These are phyloP conservation scores for Epirrhoe alternata DNA, from an alignment of 2,888 invertebrate genomes.

Conservation along the genomic window DNA sequence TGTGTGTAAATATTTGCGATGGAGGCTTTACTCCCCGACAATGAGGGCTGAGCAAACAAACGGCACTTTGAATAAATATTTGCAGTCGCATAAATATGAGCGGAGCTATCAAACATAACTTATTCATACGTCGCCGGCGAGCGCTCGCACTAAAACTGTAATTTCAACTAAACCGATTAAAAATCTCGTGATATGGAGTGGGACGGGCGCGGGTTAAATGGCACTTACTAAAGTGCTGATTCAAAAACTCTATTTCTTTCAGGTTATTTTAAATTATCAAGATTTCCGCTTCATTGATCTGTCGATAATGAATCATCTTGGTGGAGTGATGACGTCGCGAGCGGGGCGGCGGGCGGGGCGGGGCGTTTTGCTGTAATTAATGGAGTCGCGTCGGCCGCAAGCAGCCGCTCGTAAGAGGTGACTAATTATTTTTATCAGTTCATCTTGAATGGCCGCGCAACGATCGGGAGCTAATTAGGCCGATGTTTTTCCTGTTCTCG, in stretches of 20 bases:
- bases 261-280: conserved; percentile 36
- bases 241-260: conserved; percentile 20
- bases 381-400: conserved; percentile 26
- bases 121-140: neutral
- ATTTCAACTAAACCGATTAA: conserved; percentile 5
- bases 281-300: conserved; percentile 36
- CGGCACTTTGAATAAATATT: conserved; percentile 15
- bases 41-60: conserved; percentile 3
- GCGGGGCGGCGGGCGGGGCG: conserved; percentile 6
- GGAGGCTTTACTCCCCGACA: conserved; percentile 7
- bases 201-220: neutral
- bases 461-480: conserved; percentile 33
- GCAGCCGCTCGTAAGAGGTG: conserved; percentile 32
- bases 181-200: neutral
- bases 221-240: neutral
- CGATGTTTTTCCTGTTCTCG: conserved; percentile 24
- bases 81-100: conserved; percentile 5
- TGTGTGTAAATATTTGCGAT: conserved; percentile 8
- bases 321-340: conserved; percentile 21
- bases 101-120: conserved; percentile 2
- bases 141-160: neutral
- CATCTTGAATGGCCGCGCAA: conserved; percentile 17
- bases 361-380: conserved; percentile 31
- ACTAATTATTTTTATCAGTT: conserved; percentile 39
- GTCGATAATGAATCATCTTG: conserved; percentile 22